phyloP scores from a whole-genome alignment of 2,888 invertebrate genomes.

The Dryococelus australis region DNA sequence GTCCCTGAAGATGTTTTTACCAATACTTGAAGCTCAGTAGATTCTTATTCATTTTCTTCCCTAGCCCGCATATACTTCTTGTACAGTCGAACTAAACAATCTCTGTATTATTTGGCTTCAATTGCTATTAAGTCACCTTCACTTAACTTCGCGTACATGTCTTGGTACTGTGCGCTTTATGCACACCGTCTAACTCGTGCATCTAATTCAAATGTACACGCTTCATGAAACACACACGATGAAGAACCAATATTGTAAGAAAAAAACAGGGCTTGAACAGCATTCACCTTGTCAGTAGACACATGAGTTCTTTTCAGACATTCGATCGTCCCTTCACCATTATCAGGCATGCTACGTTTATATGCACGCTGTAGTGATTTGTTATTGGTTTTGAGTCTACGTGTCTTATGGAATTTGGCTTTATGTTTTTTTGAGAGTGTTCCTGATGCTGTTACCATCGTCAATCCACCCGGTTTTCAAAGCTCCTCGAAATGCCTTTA shows the following conservation, averaged over 20 bases:
- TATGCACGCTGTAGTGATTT: background rate
- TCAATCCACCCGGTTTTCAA: background rate
- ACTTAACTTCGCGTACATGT: background rate
- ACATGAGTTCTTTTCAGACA: background rate
- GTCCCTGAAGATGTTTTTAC: background rate
- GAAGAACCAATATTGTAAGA: background rate
- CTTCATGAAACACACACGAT: background rate
- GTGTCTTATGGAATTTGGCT: background rate
- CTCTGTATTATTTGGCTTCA: background rate
- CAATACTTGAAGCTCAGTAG: background rate
- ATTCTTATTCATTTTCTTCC: background rate
- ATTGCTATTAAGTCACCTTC: background rate
- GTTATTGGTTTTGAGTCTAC: background rate
- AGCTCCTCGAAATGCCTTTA: background rate
- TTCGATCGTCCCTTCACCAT: background rate
- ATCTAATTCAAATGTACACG: background rate
- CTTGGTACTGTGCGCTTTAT: background rate
- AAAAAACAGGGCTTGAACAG: background rate
- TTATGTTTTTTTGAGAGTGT: background rate
- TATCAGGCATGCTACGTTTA: background rate
- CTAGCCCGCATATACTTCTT: constrained; percentile 8
- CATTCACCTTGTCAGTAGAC: background rate
- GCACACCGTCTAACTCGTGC: background rate
- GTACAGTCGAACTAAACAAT: background rate
- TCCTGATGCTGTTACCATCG: background rate